Conservation (phyloP, 2,797 vertebrate species). For the Sebastes paucispinis region DNA sequence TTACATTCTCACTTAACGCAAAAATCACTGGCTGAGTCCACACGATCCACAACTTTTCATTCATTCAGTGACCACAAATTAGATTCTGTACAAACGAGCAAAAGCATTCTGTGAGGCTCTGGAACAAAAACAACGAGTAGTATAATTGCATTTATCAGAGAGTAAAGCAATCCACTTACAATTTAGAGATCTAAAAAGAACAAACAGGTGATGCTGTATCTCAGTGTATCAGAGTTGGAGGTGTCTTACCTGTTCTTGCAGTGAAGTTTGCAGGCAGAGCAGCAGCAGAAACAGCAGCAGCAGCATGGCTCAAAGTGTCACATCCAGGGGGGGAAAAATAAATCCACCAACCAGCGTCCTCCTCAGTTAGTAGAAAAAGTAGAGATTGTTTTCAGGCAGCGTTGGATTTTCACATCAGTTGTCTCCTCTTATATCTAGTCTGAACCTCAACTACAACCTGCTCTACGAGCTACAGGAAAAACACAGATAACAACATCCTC, state of each 20-base stretch:
- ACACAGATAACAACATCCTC: constrained; percentile 37
- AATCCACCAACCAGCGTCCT: constrained; percentile 6
- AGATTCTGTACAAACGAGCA: background rate
- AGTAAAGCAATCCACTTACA: background rate
- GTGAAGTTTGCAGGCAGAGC: constrained; percentile 44
- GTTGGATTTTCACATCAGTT: background rate
- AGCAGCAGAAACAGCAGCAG: constrained; percentile 43
- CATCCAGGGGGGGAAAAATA: constrained; percentile 28
- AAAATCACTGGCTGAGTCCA: background rate
- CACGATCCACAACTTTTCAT: background rate
- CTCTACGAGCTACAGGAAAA: constrained; percentile 34
- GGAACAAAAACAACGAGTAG: background rate
- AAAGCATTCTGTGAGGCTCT: background rate
- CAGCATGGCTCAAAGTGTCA: constrained; percentile 53
- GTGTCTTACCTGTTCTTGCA: constrained; percentile 62
- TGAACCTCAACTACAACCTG: background rate
- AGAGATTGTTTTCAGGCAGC: background rate
- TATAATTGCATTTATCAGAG: background rate
- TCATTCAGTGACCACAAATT: background rate
- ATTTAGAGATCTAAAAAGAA: background rate
- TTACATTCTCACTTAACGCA: background rate
- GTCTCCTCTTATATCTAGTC: background rate
- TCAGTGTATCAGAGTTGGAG: background rate
- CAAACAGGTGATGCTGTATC: background rate
- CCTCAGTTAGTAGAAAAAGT: background rate